phyloP scores from a whole-genome alignment of 2,888 invertebrate genomes.

The Ctenicera cuprea region DNA sequence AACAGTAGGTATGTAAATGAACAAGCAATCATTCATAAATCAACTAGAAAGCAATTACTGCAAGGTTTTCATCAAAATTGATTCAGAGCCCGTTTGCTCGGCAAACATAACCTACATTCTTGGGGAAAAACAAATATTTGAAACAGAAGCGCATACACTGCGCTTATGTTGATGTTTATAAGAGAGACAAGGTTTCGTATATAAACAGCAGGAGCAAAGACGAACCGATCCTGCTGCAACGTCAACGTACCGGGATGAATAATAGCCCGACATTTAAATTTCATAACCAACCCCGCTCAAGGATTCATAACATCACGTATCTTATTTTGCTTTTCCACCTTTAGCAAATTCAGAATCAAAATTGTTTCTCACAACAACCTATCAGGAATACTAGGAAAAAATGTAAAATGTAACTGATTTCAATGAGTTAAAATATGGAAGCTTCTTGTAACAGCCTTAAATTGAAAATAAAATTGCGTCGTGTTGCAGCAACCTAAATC shows the following conservation, averaged over 20 bases:
- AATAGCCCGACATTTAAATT: constrained; percentile 31
- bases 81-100: constrained; percentile 13
- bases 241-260: constrained; percentile 21
- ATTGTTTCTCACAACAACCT: not conserved
- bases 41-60: constrained; percentile 20
- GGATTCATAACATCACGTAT: constrained; percentile 29
- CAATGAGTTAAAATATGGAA: too few species aligned
- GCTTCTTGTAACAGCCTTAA: too few species aligned
- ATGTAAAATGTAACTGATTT: not conserved
- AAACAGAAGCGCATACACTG: constrained; percentile 30
- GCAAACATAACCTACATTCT: constrained; percentile 26
- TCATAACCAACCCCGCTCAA: constrained; percentile 24
- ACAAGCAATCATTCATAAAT: not conserved
- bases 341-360: constrained; percentile 1
- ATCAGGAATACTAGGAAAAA: not conserved
- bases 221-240: not conserved
- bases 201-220: constrained; percentile 8
- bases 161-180: constrained; percentile 20
- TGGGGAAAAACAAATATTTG: constrained; percentile 24
- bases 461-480: too few species aligned
- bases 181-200: not conserved
- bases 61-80: constrained; percentile 24
- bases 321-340: constrained; percentile 14
- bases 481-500: too few species aligned
- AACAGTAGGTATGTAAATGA: too few species aligned